Evolutionary conservation across 1,140 invertebrate genomes (phyloP).

Genomic region (Cyclargus thomasi): DNA sequence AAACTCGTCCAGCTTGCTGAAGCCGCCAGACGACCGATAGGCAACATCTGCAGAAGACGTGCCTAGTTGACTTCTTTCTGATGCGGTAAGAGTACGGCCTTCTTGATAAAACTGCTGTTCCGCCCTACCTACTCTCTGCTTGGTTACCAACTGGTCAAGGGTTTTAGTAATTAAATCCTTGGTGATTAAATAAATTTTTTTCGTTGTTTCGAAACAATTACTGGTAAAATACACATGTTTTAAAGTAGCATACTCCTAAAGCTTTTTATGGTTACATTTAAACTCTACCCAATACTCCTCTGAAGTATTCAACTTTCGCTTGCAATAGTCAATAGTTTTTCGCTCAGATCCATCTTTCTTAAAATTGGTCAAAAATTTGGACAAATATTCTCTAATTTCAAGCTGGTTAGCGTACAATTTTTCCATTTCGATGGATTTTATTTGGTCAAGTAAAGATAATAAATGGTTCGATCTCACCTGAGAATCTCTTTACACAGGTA

Average conservation of each 20-base stretch:
- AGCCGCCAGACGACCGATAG: conserved; percentile 5
- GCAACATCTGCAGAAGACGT: neutral
- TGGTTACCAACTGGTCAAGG: conserved; percentile 12
- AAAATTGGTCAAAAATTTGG: no score
- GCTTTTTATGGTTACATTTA: conserved; percentile 13
- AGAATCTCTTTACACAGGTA: conserved; percentile 20
- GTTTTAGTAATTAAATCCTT: conserved; percentile 19
- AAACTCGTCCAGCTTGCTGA: conserved; percentile 30
- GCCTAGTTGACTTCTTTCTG: conserved; percentile 16
- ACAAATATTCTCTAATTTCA: conserved; percentile 24
- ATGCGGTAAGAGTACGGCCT: neutral
- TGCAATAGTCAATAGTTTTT: conserved; percentile 26
- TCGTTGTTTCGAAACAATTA: conserved; percentile 17
- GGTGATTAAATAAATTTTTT: conserved; percentile 20
- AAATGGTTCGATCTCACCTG: conserved; percentile 24
- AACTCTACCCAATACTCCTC: conserved; percentile 15
- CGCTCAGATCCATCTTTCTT: conserved; percentile 25
- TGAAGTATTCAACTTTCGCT: conserved; percentile 9
- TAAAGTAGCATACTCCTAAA: conserved; percentile 1
- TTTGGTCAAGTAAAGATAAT: conserved; percentile 4
- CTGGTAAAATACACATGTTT: conserved; percentile 17
- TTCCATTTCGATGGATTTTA: conserved; percentile 20
- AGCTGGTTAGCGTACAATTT: conserved; percentile 22
- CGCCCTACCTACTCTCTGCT: conserved; percentile 15
- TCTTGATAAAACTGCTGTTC: neutral